Conservation (phyloP, 1,140 invertebrate genomes). For the Leptoteleia sp. region DNA sequence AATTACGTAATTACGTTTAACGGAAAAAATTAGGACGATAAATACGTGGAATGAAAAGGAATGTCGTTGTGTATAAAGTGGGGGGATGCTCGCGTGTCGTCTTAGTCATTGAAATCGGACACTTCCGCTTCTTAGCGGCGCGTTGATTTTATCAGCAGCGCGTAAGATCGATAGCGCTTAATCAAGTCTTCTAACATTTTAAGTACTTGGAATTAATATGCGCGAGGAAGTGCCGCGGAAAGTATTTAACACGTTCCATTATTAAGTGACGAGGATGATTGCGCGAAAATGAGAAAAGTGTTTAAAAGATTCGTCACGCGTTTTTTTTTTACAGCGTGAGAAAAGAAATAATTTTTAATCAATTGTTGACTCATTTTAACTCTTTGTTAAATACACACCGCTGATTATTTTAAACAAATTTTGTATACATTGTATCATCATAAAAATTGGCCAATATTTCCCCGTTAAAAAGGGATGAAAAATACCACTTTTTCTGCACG, state of each 20-base stretch:
- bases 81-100: slow-evolving; percentile 34
- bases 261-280: slow-evolving; percentile 7
- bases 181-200: slow-evolving; percentile 40
- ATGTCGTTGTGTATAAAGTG: slow-evolving; percentile 11
- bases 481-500: too few species aligned
- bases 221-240: not conserved
- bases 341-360: too few species aligned
- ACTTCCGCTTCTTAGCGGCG: slow-evolving; percentile 48
- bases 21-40: slow-evolving; percentile 21
- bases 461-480: too few species aligned
- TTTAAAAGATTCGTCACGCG: too few species aligned
- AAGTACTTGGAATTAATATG: slow-evolving; percentile 56
- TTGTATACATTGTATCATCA: too few species aligned
- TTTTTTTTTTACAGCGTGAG: too few species aligned
- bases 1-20: slow-evolving; percentile 6
- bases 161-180: slow-evolving; percentile 49
- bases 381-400: too few species aligned
- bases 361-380: too few species aligned
- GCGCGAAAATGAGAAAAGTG: too few species aligned
- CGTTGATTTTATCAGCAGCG: slow-evolving; percentile 55
- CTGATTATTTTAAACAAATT: too few species aligned
- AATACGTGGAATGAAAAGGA: slow-evolving; percentile 29
- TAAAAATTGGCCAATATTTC: too few species aligned
- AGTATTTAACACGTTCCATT: slow-evolving; percentile 40
- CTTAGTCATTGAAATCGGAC: slow-evolving; percentile 57